Base-by-base conservation (phyloP, 2,888 invertebrate genomes). In the Hemithea aestivaria region DNA sequence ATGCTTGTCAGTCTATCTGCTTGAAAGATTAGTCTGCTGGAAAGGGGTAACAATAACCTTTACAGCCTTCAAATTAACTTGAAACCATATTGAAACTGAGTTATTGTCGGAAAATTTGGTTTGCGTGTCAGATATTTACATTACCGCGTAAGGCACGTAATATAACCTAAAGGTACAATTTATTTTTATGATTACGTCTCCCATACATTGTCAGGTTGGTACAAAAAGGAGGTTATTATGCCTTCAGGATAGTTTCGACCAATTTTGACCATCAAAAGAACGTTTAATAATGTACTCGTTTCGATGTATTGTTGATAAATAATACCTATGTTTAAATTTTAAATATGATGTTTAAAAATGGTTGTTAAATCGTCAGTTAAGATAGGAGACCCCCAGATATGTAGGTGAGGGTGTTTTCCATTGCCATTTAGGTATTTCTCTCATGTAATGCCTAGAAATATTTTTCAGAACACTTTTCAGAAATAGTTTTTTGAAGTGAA, bases 131-230 rank as follows among this genome's bases (percentile, higher is more conserved):
- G 34, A 30, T 34, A 39, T 28, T 36, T 33, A 33, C 9, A 39
- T 39, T 39, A 31, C 34, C 29, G 34, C 26, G 39, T 40, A 40
- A 10, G 34, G 39, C 26, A 30, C 34, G n/a, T 16, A 32, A 25
- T 25, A 21, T 30, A 11, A 34, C 33, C 29, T 10, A n/a, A 10
- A 24, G 28, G 20, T 20, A 25, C 21, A 10, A 32, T 38, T 32
- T 27, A 28, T 10, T 32, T 27, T 8, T 20, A 31, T 26, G 12
- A 33, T 33, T 7, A 32, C 27, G 10, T 24, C 7, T 11, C 6
- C 9, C 6, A 7, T 27, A 27, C 22, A 26, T 21, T 31, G 30
- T 31, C 30, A 7, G 10, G 10, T 10, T 20, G 24, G 21, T 24
- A 26, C 31, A 20, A 26, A 26, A 16, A 1, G 16, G 6, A 7